A percentile compares a stretch with the other conserved stretches of the same genome.
phyloP scores from a whole-genome alignment of 2,888 invertebrate genomes.

The Bursaphelenchus okinawaensis region DNA sequence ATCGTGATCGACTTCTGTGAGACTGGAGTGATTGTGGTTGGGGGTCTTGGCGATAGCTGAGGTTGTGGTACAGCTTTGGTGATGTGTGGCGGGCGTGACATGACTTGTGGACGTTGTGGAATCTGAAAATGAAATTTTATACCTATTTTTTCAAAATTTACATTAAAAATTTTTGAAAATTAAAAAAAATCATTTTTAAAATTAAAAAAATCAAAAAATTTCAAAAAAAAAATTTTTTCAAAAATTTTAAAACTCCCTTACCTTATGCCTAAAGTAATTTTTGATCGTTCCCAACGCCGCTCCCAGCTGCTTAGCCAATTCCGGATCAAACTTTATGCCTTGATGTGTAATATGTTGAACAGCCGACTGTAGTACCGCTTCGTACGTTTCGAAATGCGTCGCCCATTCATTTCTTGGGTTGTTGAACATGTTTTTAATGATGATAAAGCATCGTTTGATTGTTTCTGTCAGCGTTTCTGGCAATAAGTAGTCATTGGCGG shows the following conservation, averaged over 20 bases:
- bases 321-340: not conserved
- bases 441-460: not conserved
- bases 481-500: not conserved
- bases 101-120: no score
- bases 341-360: not conserved
- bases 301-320: not conserved
- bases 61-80: no score
- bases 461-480: not conserved
- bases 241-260: not conserved
- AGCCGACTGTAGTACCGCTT: not conserved
- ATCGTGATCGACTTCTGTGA: no score
- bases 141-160: no score
- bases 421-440: not conserved
- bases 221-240: not conserved
- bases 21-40: no score
- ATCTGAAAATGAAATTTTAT: no score
- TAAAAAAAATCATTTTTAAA: not conserved
- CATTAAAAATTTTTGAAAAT: no score
- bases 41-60: no score
- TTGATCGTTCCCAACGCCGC: not conserved
- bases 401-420: not conserved
- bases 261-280: not conserved
- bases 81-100: no score
- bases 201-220: not conserved
- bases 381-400: not conserved